Evolutionary conservation across 1,140 invertebrate species (phyloP).

Genomic region (Calliphora vicina): DNA sequence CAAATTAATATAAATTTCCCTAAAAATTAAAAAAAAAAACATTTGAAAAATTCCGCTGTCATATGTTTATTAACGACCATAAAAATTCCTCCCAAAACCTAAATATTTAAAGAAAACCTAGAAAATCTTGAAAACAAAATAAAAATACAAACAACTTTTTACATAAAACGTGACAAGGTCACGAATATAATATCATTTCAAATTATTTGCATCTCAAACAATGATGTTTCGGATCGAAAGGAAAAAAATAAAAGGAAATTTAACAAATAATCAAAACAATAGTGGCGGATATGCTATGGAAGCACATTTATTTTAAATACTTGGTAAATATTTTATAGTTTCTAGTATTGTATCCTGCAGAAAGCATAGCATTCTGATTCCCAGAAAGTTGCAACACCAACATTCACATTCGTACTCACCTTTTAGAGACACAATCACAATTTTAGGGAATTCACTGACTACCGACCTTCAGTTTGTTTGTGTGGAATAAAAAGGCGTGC

Average conservation of each 20-base stretch:
- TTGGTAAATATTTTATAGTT: background rate
- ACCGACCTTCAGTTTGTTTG: background rate
- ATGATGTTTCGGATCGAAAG: background rate
- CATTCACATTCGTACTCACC: background rate
- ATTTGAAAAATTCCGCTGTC: background rate
- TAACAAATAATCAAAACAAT: background rate
- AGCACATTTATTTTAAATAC: background rate
- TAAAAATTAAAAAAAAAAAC: background rate
- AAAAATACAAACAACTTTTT: background rate
- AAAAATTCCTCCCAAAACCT: too few relatives aligned
- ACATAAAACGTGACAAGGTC: conserved; percentile 21
- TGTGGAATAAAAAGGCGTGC: conserved; percentile 9
- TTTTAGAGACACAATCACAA: background rate
- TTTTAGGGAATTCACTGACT: background rate
- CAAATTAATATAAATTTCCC: background rate
- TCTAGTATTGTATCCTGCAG: background rate
- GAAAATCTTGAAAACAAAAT: too few relatives aligned
- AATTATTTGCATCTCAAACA: conserved; percentile 1
- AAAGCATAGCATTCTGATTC: conserved; percentile 11
- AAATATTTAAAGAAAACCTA: background rate
- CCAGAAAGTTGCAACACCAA: conserved; percentile 19
- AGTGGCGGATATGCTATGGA: background rate
- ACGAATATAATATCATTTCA: background rate
- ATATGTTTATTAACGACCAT: too few relatives aligned
- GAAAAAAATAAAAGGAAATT: background rate